Evolutionary conservation across 2,888 invertebrate genomes (phyloP), one percentile per base, ranked within the genome.

Genomic region (Athalia circularis): DNA sequence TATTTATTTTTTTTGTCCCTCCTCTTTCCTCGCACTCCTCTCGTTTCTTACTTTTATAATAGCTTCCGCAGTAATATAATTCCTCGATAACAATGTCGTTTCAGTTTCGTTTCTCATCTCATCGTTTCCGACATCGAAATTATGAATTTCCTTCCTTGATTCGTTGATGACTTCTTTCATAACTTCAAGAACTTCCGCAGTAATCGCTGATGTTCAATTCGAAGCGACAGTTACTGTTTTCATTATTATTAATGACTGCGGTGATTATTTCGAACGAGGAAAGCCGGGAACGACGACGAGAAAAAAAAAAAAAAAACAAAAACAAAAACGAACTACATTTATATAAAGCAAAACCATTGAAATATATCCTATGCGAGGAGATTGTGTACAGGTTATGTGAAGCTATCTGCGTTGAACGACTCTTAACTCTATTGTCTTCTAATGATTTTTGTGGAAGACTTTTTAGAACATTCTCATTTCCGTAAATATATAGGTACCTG

Each of bases 361-460:
- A 43, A n/a, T 29, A n/a, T 64, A 45, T 43, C 47, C 11, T 64
- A 64, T 45, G 64, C 47, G 47, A 64, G 29, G 2, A 64, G 47
- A 64, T 64, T 64, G 64, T 64, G 47, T 47, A 43, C 9, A 45
- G 47, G 7, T 9, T 8, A 11, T 43, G 45, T n/a, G 13, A 48
- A 65, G 65, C 47, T 65, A 47, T 48, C 47, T 65, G 13, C 65
- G 65, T 15, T 65, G 65, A 48, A 65, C 47, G 65, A 65, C 65
- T 65, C 15, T 48, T 65, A 8, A 64, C 64, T 65, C 29, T 47
- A 65, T 48, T 65, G 47, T 65, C 48, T 65, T 65, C 29, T n/a
- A 29, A 65, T 65, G 48, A 48, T 48, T 48, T 47, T 13, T 65
- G 13, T 15, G 65, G 48, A 65, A 65, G 65, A 9, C 65, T 45